Evolutionary conservation across 1,140 invertebrate species (phyloP), one percentile per base, ranked within the genome.

Genomic region (Carcinoscorpius rotundicauda): DNA sequence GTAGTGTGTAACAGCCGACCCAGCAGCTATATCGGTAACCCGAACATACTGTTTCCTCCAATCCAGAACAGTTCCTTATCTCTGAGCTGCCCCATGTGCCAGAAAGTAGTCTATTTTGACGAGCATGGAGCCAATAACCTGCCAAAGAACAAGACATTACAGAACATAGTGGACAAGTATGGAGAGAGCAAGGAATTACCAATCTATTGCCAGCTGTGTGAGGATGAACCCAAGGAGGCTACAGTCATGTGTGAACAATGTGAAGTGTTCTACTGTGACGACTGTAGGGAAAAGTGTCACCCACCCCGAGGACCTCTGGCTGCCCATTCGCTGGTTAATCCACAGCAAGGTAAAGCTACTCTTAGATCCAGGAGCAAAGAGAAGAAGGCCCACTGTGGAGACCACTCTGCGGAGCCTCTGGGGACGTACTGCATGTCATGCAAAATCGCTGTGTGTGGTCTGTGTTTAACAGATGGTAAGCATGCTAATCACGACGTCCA

Each of bases 211-310:
- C 93, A 98, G 78, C 86, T 97, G 82, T 98, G 95, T 78, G 91
- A 92, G 75, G 88, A 88, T 67, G 82, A 85, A 9, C 84, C 87
- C 0, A 83, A 85, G 57, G 86, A 88, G 51, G 94, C 95, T 0
- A 85, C 87, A 29, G 85, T 92, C 6, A 85, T 93, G 68, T 99
- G 96, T 78, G 91, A 97, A 76, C 93, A 97, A 77, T 98, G 95
- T 79, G 91, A 96, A 76, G 90, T 96, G 58, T 85, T 92, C 67
- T 98, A 97, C 76, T 98, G 96, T 78, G 89, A 93, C 67, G 79
- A 81, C 52, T 98, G 96, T 74, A 84, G 90, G 3, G 91, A 96
- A 70, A 85, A 86, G 9, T 97, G 93, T 77, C 96, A 98, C 77
- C 94, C 95, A 6, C 80, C 85, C 3, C 81, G 93, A 29, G 94